A percentile compares a stretch with the other conserved stretches of the same genome.
Evolutionary conservation across 2,888 invertebrate species (phyloP).

Genomic region (Altica lythri): DNA sequence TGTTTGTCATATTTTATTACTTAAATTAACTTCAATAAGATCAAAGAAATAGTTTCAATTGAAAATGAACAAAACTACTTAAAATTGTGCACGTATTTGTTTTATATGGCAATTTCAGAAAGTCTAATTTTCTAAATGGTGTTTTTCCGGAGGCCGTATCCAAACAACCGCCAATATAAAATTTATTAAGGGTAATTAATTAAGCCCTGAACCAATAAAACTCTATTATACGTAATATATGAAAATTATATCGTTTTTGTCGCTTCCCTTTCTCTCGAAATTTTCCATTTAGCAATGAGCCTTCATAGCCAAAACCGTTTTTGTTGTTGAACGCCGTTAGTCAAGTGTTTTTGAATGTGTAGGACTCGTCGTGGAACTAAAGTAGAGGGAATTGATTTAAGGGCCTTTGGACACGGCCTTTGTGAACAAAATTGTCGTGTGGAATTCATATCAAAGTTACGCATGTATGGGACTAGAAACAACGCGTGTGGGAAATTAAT

Average conservation of each 20-base stretch:
- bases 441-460: slow-evolving; percentile 19
- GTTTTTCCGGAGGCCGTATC: not conserved
- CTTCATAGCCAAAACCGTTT: slow-evolving; percentile 22
- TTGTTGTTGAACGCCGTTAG: slow-evolving; percentile 21
- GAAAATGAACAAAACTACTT: too few species aligned
- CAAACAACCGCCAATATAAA: slow-evolving; percentile 23
- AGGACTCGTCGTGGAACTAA: not conserved
- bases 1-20: too few species aligned
- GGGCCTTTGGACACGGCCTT: slow-evolving; percentile 8
- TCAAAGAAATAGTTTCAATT: too few species aligned
- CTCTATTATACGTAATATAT: slow-evolving; percentile 39
- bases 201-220: slow-evolving; percentile 35
- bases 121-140: not conserved
- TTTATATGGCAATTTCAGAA: too few species aligned
- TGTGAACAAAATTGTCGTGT: slow-evolving; percentile 11
- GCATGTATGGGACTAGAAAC: not conserved
- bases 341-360: slow-evolving; percentile 24
- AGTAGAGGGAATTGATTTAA: slow-evolving; percentile 23
- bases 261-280: slow-evolving; percentile 22
- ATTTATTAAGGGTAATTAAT: slow-evolving; percentile 37
- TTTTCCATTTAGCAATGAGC: slow-evolving; percentile 27
- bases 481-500: not conserved
- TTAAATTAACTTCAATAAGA: too few species aligned
- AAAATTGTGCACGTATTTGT: too few species aligned
- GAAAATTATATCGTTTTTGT: slow-evolving; percentile 41